Evolutionary conservation across 2,888 invertebrate species (phyloP), one percentile per base, ranked within the genome.

Genomic region (Polydrusus cervinus): DNA sequence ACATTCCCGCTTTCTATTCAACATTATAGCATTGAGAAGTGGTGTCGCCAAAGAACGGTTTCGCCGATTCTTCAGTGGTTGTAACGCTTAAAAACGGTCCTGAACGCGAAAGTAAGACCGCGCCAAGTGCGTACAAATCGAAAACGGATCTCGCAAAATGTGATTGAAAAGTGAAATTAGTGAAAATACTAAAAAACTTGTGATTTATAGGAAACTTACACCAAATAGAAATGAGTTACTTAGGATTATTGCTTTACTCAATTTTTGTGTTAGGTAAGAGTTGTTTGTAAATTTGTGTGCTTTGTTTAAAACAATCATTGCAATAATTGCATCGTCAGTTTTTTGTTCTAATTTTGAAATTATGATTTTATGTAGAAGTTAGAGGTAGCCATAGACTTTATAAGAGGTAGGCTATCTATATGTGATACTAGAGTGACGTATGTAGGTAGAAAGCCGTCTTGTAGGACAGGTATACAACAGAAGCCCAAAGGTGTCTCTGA

Each of bases 1-100:
- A 45, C 40, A 62, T 60, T 71, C 66, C 75, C 66, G 67, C 71
- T 75, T 75, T 75, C 75, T 75, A 67, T 66, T 57, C 66, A 67
- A 16, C 18, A 8, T 25, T 55, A 64, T 55, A 62, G 55, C 67
- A 62, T 53, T 71, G 75, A 67, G 53, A 66, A 61, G 53, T 53
- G 38, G 69, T 40, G 47, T 38, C 64, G 55, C 30, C 53, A 30
- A 61, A 67, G 62, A 71, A 75, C 60, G 71, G 71, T 71, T 75
- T 60, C 53, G 62, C 45, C 60, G 55, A 55, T 69, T 64, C 51
- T 69, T 62, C 34, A 64, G 51, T 60, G 20, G 34, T 30, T 13
- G 34, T 5, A 18, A 53, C 45, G 38, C 20, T 20, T 16, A 40
- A 30, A 18, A 49, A 49, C 65, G 49, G 43, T 14, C 13, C 18